Evolutionary conservation across 2,797 vertebrate species (phyloP).

Genomic region (Rhyacichthys aspro): DNA sequence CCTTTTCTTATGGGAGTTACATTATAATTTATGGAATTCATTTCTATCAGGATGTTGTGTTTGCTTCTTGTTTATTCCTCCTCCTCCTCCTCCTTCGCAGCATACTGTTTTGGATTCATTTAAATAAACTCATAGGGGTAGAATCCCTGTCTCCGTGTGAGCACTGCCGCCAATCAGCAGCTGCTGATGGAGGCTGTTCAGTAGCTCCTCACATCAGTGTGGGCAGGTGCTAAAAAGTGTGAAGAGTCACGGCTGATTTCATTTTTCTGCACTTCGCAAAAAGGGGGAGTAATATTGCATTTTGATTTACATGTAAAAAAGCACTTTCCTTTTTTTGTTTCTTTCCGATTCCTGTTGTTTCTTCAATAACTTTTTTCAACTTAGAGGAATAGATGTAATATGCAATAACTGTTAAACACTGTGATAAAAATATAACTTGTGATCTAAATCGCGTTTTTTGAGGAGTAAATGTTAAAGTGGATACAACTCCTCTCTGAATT

Average conservation of each 20-base stretch:
- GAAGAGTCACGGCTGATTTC: slow-evolving; percentile 13
- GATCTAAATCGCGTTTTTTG: too few relatives aligned
- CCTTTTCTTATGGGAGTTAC: slow-evolving; percentile 75
- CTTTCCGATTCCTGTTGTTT: slow-evolving; percentile 22
- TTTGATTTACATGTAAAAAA: slow-evolving; percentile 9
- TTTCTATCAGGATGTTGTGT: slow-evolving; percentile 74
- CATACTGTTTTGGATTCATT: slow-evolving; percentile 55
- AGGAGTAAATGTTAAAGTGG: too few relatives aligned
- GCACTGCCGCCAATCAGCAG: slow-evolving; percentile 46
- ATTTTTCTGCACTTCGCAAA: slow-evolving; percentile 11
- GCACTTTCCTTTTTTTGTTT: slow-evolving; percentile 18
- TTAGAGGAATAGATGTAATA: too few relatives aligned
- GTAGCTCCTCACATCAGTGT: slow-evolving; percentile 21
- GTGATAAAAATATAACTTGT: background rate
- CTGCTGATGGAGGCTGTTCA: slow-evolving; percentile 14
- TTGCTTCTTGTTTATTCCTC: slow-evolving; percentile 52
- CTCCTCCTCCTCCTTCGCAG: slow-evolving; percentile 24
- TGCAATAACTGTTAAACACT: background rate
- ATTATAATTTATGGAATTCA: slow-evolving; percentile 78
- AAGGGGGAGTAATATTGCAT: background rate
- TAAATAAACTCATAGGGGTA: slow-evolving; percentile 49
- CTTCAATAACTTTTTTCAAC: background rate
- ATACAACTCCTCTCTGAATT: too few relatives aligned
- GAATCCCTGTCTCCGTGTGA: slow-evolving; percentile 33
- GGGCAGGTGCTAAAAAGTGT: slow-evolving; percentile 19